phyloP scores from a whole-genome alignment of 2,113 vertebrate genomes.

The Ctenomys sociabilis region DNA sequence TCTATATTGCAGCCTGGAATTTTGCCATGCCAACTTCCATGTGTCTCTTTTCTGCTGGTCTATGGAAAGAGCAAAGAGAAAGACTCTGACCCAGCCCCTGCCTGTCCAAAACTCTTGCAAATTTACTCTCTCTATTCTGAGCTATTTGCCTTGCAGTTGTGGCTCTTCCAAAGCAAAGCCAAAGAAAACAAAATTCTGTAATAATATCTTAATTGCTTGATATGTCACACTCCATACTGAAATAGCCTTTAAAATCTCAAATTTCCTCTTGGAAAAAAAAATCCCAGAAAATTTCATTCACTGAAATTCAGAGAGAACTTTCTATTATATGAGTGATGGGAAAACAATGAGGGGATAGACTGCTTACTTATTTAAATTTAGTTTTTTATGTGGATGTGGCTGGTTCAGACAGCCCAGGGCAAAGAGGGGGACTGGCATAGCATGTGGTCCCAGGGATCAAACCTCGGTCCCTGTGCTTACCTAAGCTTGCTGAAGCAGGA shows the following conservation, averaged over 20 bases:
- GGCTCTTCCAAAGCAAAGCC: constrained; percentile 15
- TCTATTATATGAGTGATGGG: not conserved
- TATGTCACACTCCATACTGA: not conserved
- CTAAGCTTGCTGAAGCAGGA: too few species aligned
- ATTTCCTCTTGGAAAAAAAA: constrained; percentile 3
- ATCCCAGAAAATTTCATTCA: not conserved
- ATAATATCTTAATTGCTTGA: constrained; percentile 11
- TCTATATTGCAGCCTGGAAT: not conserved
- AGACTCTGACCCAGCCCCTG: not conserved
- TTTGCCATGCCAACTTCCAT: not conserved
- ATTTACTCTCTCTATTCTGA: not conserved
- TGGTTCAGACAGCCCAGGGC: too few species aligned
- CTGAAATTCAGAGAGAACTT: not conserved
- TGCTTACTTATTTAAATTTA: not conserved
- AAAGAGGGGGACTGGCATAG: too few species aligned
- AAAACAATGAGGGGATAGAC: not conserved
- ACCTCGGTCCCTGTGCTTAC: too few species aligned
- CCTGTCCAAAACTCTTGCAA: not conserved
- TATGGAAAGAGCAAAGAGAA: not conserved
- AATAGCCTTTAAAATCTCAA: not conserved
- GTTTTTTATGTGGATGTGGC: too few species aligned
- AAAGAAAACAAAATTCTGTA: constrained; percentile 16
- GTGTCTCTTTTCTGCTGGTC: not conserved
- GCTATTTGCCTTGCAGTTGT: not conserved
- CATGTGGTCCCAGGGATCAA: too few species aligned